These are phyloP conservation scores for Craniophora ligustri DNA, from an alignment of 2,888 invertebrate genomes.

Conservation along the genomic window DNA sequence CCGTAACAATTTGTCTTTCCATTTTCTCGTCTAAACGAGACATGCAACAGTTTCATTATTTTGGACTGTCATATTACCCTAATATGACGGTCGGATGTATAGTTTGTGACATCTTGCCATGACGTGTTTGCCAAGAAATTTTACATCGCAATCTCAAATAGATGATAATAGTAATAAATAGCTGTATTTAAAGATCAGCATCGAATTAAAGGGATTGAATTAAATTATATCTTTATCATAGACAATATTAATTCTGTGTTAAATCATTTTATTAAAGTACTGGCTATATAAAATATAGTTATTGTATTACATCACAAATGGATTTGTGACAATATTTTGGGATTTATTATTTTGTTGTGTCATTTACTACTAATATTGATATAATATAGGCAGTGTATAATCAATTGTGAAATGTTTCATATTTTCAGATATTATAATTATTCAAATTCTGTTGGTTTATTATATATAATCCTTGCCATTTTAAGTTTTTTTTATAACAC, in stretches of 20 bases:
- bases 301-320: slow-evolving; percentile 2
- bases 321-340: slow-evolving; percentile 11
- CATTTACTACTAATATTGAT: slow-evolving; percentile 22
- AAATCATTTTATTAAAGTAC: not conserved
- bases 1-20: too few relatives aligned
- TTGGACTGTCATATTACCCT: too few relatives aligned
- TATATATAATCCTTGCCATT: not conserved
- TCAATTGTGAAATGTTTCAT: slow-evolving; percentile 25
- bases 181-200: too few relatives aligned
- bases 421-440: slow-evolving; percentile 45
- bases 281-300: slow-evolving; percentile 4
- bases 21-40: too few relatives aligned
- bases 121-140: slow-evolving; percentile 4
- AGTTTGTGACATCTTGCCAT: slow-evolving; percentile 18
- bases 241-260: not conserved
- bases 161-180: too few relatives aligned
- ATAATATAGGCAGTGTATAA: slow-evolving; percentile 10
- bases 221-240: slow-evolving; percentile 2
- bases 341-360: slow-evolving; percentile 10
- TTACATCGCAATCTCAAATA: slow-evolving; percentile 21
- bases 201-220: slow-evolving; percentile 1
- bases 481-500: not conserved
- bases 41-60: too few relatives aligned
- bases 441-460: slow-evolving; percentile 2
- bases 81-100: not conserved